phyloP scores from a whole-genome alignment of 2,113 vertebrate species.

The Pelodiscus sinensis region DNA sequence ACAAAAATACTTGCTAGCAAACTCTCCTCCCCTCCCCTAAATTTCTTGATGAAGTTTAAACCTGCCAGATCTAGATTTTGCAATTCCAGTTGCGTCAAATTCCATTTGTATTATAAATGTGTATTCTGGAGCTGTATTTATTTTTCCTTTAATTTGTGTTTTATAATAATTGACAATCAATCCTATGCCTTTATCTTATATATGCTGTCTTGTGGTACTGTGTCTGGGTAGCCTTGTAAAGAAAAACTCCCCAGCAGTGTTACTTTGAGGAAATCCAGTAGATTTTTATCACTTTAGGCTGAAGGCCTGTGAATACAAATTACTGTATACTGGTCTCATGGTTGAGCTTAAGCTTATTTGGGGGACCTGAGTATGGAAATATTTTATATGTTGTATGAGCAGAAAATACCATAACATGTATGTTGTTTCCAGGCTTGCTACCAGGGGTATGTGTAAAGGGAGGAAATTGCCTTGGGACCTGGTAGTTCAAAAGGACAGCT shows the following conservation, averaged over 20 bases:
- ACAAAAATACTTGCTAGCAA: not conserved
- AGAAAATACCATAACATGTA: conserved; percentile 19
- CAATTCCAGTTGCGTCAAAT: not conserved
- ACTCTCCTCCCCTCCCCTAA: too few species aligned
- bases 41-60: not conserved
- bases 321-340: not conserved
- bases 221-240: not conserved
- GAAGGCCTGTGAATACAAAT: not conserved
- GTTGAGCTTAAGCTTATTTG: not conserved
- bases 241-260: not conserved
- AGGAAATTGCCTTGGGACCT: too few species aligned
- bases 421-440: conserved; percentile 4
- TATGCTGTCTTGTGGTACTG: not conserved
- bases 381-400: conserved; percentile 18
- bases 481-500: too few species aligned
- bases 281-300: not conserved
- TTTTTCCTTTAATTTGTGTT: not conserved
- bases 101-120: not conserved
- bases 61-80: not conserved
- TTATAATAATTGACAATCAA: not conserved
- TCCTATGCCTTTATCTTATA: not conserved
- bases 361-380: not conserved
- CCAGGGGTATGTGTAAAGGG: too few species aligned
- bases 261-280: not conserved
- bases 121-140: not conserved